These are phyloP conservation scores for Onthophagus sagittarius DNA, from an alignment of 2,888 invertebrate genomes.

Conservation along the genomic window DNA sequence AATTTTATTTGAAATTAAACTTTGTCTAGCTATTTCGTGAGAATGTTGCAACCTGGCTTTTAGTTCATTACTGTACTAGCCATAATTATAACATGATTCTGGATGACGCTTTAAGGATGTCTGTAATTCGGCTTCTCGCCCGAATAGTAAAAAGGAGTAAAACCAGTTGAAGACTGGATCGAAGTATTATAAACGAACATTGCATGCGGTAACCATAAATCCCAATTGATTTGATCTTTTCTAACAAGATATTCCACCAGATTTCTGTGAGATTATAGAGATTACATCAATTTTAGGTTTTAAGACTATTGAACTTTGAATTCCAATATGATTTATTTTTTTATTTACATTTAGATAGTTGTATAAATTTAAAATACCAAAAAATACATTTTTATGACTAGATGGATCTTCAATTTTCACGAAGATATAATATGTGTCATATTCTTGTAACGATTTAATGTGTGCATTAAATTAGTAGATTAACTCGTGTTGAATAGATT, in stretches of 20 bases:
- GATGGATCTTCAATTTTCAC: neutral
- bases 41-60: conserved; percentile 28
- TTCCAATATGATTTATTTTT: neutral
- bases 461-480: neutral
- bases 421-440: neutral
- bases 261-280: too few relatives aligned
- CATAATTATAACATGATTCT: conserved; percentile 33
- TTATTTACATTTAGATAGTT: neutral
- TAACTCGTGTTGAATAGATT: neutral
- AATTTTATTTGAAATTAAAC: conserved; percentile 26
- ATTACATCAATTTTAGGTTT: neutral
- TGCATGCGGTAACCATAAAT: too few relatives aligned
- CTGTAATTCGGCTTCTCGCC: too few relatives aligned
- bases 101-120: too few relatives aligned
- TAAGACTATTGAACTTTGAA: too few relatives aligned
- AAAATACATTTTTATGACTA: neutral
- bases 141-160: too few relatives aligned
- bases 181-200: too few relatives aligned
- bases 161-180: too few relatives aligned
- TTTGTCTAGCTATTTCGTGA: conserved; percentile 29
- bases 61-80: conserved; percentile 28
- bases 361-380: neutral
- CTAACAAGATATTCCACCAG: too few relatives aligned
- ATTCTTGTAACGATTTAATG: neutral
- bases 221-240: too few relatives aligned